Base-by-base conservation (phyloP, 2,888 invertebrate species). In the Nycteola revayana region DNA sequence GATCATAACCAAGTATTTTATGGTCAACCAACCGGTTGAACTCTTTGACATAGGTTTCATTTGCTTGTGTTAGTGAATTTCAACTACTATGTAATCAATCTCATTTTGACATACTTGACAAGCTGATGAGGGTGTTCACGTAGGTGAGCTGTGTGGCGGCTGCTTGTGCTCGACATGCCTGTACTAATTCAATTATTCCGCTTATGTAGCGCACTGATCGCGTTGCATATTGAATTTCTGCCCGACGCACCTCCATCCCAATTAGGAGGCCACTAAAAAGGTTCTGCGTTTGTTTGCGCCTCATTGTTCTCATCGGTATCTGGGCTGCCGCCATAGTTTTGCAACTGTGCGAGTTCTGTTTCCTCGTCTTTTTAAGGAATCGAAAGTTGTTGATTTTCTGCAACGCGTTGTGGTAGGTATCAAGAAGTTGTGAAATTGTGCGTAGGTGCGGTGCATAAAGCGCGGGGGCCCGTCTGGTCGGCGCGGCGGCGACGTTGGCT, bases 361-460 rank as follows among this genome's bases (percentile, higher is more conserved):
- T 81, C 84, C 79, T 77, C 69, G 76, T 77, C 83, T 81, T 79
- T 83, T 84, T 81, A 84, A 75, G 84, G 86, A 81, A 75, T 83
- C 69, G 86, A 86, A 86, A 86, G 87, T 83, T 76, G 76, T 77
- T 71, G 76, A 76, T 79, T 78, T 75, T 75, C 67, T 69, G 74
- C 67, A 69, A 57, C 56, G 64, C 62, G 63, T 49, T 47, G 58
- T 52, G 63, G 64, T 57, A 52, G 62, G 64, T 57, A 44, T 55
- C 48, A 49, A 71, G 72, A 71, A 66, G 69, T 85, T 86, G 83
- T 78, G 83, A 79, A 82, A 86, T 66, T 56, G 66, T 64, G 83
- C 83, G 87, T 85, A 72, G 86, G 85, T 74, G 81, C 66, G 66
- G 76, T 78, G 80, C 77, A 79, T 74, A 66, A 68, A 65, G 72